phyloP scores from a whole-genome alignment of 2,888 invertebrate genomes.

The Ochropleura plecta region DNA sequence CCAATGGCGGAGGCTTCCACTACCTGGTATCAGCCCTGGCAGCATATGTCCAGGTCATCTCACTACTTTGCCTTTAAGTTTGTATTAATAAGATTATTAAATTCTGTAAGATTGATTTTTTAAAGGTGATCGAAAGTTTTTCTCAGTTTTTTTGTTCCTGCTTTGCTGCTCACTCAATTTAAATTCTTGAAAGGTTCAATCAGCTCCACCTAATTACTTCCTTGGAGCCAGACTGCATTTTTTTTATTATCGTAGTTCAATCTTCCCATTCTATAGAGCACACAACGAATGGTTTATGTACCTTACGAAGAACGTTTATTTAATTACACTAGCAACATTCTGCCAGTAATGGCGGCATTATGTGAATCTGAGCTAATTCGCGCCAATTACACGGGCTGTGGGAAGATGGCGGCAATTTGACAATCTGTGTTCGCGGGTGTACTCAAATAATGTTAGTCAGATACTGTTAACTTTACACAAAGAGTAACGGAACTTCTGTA shows the following conservation, averaged over 20 bases:
- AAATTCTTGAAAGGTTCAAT: slow-evolving; percentile 16
- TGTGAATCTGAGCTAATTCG: slow-evolving; percentile 74
- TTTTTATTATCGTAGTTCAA: slow-evolving; percentile 50
- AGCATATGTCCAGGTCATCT: not conserved
- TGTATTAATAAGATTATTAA: not conserved
- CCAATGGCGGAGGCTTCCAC: not conserved
- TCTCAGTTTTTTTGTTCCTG: not conserved
- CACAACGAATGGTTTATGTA: slow-evolving; percentile 45
- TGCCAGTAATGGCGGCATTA: slow-evolving; percentile 68
- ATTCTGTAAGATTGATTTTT: not conserved
- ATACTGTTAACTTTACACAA: slow-evolving; percentile 55
- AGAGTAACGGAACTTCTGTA: slow-evolving; percentile 57
- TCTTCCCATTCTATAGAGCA: slow-evolving; percentile 40
- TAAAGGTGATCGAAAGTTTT: not conserved
- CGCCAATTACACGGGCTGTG: slow-evolving; percentile 77
- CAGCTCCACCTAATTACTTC: slow-evolving; percentile 34
- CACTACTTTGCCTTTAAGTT: not conserved
- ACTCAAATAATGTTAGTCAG: slow-evolving; percentile 58
- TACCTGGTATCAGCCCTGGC: not conserved
- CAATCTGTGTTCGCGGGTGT: slow-evolving; percentile 48
- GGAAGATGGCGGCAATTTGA: slow-evolving; percentile 70
- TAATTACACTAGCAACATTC: slow-evolving; percentile 64
- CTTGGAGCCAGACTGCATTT: slow-evolving; percentile 38
- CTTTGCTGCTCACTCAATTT: not conserved
- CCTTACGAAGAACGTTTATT: slow-evolving; percentile 53